These are phyloP conservation scores for Hippocampus kuda DNA, from an alignment of 2,797 vertebrate species.

Conservation along the genomic window DNA sequence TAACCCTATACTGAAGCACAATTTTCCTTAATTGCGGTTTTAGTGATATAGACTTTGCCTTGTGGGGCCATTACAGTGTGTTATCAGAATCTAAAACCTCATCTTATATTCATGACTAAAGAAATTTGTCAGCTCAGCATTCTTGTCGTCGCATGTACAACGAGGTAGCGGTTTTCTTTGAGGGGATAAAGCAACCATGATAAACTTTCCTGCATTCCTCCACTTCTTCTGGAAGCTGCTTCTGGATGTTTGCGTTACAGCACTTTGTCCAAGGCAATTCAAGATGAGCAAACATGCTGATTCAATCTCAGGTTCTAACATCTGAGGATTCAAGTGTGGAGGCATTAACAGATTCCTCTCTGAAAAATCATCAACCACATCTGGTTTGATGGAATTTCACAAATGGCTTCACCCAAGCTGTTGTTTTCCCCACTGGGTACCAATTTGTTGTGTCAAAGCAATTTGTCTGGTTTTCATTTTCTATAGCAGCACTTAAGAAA, in stretches of 20 bases:
- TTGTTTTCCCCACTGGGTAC: constrained; percentile 21
- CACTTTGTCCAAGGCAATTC: constrained; percentile 50
- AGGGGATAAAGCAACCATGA: constrained; percentile 31
- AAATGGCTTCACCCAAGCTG: constrained; percentile 15
- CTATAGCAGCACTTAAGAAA: constrained; percentile 15
- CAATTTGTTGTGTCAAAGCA: constrained; percentile 25
- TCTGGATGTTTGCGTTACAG: constrained; percentile 44
- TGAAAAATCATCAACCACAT: not conserved
- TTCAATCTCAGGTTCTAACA: constrained; percentile 48
- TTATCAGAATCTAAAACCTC: constrained; percentile 39
- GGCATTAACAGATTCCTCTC: constrained; percentile 13
- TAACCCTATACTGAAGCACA: not conserved
- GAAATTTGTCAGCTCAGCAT: constrained; percentile 52
- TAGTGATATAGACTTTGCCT: constrained; percentile 16
- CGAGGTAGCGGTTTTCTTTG: constrained; percentile 40
- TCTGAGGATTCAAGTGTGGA: constrained; percentile 38
- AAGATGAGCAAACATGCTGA: constrained; percentile 45
- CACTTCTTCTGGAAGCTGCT: constrained; percentile 47
- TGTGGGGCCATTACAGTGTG: constrained; percentile 24
- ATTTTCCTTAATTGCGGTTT: constrained; percentile 4
- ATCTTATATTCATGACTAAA: constrained; percentile 53
- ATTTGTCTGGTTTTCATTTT: constrained; percentile 37
- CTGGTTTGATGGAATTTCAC: constrained; percentile 17
- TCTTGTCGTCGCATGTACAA: constrained; percentile 34
- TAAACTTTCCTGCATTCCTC: constrained; percentile 55